Conservation (phyloP, 2,888 invertebrate genomes). For the Deroplatys truncata region DNA sequence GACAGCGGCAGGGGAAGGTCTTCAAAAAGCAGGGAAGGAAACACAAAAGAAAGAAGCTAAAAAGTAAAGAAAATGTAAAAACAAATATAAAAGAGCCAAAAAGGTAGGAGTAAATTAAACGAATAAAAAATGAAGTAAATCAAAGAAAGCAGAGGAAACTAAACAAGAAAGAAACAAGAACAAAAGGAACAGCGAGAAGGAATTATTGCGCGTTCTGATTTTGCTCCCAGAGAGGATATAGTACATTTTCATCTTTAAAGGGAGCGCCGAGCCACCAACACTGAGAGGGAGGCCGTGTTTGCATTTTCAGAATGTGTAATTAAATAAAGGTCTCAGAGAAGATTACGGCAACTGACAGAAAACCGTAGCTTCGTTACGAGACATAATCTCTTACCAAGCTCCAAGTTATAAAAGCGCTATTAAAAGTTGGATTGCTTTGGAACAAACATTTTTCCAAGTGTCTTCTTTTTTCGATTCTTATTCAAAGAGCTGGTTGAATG, state of each 20-base stretch:
- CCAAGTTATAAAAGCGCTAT: neutral
- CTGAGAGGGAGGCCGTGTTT: neutral
- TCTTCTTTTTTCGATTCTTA: too few species aligned
- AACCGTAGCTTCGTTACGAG: neutral
- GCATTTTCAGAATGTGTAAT: neutral
- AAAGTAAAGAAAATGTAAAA: neutral
- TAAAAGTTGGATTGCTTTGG: neutral
- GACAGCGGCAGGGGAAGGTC: too few species aligned
- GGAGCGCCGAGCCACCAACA: neutral
- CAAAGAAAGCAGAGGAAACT: too few species aligned
- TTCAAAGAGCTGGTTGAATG: too few species aligned
- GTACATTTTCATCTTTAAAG: neutral
- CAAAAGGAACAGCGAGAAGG: too few species aligned
- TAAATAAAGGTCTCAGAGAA: neutral
- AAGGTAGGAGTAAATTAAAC: neutral
- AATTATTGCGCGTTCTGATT: neutral
- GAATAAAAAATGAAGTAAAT: neutral
- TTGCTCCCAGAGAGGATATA: neutral
- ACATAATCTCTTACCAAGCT: neutral
- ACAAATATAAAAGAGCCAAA: neutral
- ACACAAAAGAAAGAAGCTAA: too few species aligned
- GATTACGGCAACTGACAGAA: neutral
- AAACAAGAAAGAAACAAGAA: too few species aligned
- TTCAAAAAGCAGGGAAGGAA: too few species aligned
- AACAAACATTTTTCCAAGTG: neutral